Evolutionary conservation across 2,888 invertebrate species (phyloP).

Genomic region (Mycalesis mineus): DNA sequence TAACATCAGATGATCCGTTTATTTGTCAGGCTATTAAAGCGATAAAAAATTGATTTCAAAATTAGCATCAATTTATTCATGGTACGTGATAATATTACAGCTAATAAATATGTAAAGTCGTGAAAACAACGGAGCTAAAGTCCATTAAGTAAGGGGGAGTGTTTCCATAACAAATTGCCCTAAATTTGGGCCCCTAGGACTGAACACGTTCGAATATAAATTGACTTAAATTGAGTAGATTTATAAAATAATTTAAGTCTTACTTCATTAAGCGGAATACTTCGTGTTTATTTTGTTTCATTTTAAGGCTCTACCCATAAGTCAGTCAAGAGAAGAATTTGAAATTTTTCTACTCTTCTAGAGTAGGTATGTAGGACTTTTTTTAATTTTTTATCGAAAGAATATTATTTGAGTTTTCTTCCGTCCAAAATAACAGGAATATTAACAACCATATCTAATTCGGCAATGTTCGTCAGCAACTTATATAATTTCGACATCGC

Average conservation of each 20-base stretch:
- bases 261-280: background rate
- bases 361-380: too few relatives aligned
- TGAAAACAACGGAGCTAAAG: slow-evolving; percentile 11
- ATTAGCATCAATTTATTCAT: slow-evolving; percentile 7
- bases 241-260: slow-evolving; percentile 5
- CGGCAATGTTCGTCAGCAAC: too few relatives aligned
- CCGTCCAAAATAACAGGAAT: too few relatives aligned
- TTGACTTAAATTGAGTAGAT: slow-evolving; percentile 19
- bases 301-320: too few relatives aligned
- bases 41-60: background rate
- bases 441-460: too few relatives aligned
- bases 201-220: slow-evolving; percentile 20
- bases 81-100: slow-evolving; percentile 11
- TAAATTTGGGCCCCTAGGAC: slow-evolving; percentile 9
- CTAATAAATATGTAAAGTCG: slow-evolving; percentile 18
- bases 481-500: too few relatives aligned
- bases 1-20: too few relatives aligned
- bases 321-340: too few relatives aligned
- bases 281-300: background rate
- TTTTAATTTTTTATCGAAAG: too few relatives aligned
- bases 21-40: too few relatives aligned
- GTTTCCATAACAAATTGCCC: slow-evolving; percentile 19
- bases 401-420: too few relatives aligned
- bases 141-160: slow-evolving; percentile 12
- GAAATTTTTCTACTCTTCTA: too few relatives aligned